Base-by-base conservation (phyloP, 2,888 invertebrate genomes). In the Rhynchonema sp. region DNA sequence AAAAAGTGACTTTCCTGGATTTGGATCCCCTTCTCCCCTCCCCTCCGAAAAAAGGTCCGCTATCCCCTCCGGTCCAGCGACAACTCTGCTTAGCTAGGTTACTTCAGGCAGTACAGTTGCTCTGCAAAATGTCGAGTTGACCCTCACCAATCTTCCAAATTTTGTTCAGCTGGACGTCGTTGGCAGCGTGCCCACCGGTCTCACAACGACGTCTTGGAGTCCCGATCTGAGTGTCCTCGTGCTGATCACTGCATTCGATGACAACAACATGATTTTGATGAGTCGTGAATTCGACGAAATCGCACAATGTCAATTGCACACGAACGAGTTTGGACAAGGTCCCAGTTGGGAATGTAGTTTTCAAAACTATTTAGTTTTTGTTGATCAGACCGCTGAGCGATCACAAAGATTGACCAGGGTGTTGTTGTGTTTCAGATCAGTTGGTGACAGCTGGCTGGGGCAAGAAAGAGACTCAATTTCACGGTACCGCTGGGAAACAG, bases 391-490 rank as follows among this genome's bases (percentile, higher is more conserved):
- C 6, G 6, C 38, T 13, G 17, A 13, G 17, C 38, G 38, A 17
- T 38, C 38, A 38, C 38, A 38, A 6, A 38, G 17, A 38, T 13
- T n/a, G n/a, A n/a, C n/a, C n/a, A n/a, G n/a, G n/a, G n/a, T n/a
- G n/a, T n/a, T n/a, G n/a, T n/a, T n/a, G n/a, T n/a, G n/a, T n/a
- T 49, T 23, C 28, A 75, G 76, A 82, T 65, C 74, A 83, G 70
- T 84, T 87, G 67, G 80, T 90, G 1, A 85, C 84, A 65, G 86
- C 91, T 49, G 94, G 92, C 1, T 94, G 94, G 94, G 94, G 94
- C 0, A 88, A 86, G 62, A 87, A 87, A 70, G 87, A 87, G 74
- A 94, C 94, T 0, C 94, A 96, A 71, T 96, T 94, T 74, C 87
- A 90, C 75, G 92, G 92, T 0, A 83, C 85, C 0, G 86, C 82